Evolutionary conservation across 2,797 vertebrate genomes (phyloP), one percentile per base, ranked within the genome.

Genomic region (Agapornis canus): DNA sequence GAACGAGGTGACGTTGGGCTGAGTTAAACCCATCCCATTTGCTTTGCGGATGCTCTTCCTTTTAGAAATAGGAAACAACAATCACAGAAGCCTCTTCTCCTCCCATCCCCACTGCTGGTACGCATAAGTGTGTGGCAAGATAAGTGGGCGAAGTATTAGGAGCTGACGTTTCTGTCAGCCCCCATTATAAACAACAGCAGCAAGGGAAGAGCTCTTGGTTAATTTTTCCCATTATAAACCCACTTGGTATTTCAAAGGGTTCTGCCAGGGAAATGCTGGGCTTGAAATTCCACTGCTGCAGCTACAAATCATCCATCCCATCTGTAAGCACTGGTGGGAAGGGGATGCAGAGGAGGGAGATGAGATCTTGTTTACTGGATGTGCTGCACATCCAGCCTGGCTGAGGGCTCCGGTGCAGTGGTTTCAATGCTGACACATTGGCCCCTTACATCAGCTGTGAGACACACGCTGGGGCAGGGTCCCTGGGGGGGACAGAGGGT

Each of bases 111-210:
- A 9, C 51, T 85, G 27, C 95, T 81, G 89, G 86, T 63, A 92
- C 84, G 89, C 95, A 94, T 90, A 95, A 92, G 77, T 1, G 11
- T 20, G 57, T 39, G 92, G 83, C 88, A 86, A 90, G 88, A 94
- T 87, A 89, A 94, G 94, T 89, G 93, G 95, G 92, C 56, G 78
- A 95, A 93, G 92, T 40, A 66, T 93, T 35, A 72, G 22, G 42
- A 71, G 86, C 86, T 94, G 96, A 96, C 78, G 57, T 93, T 92
- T 25, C 64, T 82, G 77, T 76, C 47, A 25, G 39, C 85, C 26
- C 10, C 7, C 81, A 75, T 87, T 85, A 68, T 92, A 95, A 95
- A 95, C 95, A 96, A 89, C 92, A 92, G 80, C 95, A 57, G 81
- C 57, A 76, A 89, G 57, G 82, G 7, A 65, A 89, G 76, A 81